Evolutionary conservation across 2,113 vertebrate species (phyloP), one percentile per base, ranked within the genome.

Genomic region (Fulmarus glacialis): DNA sequence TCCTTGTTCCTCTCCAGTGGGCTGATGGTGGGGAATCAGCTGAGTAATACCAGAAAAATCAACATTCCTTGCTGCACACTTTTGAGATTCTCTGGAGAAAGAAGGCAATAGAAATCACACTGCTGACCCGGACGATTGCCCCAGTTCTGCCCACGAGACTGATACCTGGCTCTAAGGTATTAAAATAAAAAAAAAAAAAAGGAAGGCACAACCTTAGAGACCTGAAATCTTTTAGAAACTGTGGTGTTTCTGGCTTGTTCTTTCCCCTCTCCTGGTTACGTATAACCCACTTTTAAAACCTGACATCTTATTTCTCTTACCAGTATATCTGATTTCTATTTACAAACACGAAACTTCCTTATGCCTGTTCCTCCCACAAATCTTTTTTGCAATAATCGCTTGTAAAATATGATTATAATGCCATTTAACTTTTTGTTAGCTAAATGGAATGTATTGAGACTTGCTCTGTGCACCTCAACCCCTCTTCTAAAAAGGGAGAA

Each of bases 401-500:
- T 55, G 23, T 82, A 45, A 82, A 75, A 60, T 42, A 42, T 1
- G 26, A 40, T 20, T 8, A 6, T 26, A 30, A 52, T 13, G 6
- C 16, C 64, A 45, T 59, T 75, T 32, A 48, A 30, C 10, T 19
- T 74, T 70, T 62, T 27, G 16, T 55, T 43, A 10, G 40, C 14
- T 63, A 47, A 71, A 55, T 32, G 11, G 36, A 38, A 47, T 20
- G 12, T 13, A 11, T 32, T 79, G 52, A 59, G 82, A 38, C 27
- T 82, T 2, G 3, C 11, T 50, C 6, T 70, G 0, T 18, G 23
- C 19, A 50, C 27, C 34, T 79, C 5, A 9, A 2, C 4, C n/a
- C 5, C 20, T 91, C 50, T 47, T 48, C 29, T 40, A 7, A 9
- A n/a, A 45, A 34, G 26, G 18, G 36, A 24, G 36, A 42, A 15